phyloP scores from a whole-genome alignment of 1,140 invertebrate genomes.

The Drosophila tani region DNA sequence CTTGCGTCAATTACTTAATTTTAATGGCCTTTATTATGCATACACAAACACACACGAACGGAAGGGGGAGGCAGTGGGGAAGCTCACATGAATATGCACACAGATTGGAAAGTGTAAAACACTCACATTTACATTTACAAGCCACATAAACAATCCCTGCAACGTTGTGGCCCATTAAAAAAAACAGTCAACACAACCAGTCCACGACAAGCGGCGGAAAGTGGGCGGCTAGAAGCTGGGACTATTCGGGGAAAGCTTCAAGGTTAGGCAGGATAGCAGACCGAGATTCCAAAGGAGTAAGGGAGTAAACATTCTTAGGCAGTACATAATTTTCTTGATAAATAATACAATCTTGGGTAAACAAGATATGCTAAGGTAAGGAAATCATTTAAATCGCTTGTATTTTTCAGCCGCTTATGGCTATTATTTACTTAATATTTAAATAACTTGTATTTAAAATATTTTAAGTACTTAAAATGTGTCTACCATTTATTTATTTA shows the following conservation, averaged over 20 bases:
- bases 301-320: neutral
- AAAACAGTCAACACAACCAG: constrained; percentile 41
- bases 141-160: constrained; percentile 49
- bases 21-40: constrained; percentile 71
- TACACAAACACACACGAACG: constrained; percentile 28
- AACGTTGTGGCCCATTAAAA: constrained; percentile 39
- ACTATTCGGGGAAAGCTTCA: neutral
- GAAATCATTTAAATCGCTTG: neutral
- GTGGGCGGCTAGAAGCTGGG: constrained; percentile 1
- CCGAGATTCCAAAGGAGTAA: neutral
- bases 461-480: neutral
- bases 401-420: neutral
- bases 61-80: neutral
- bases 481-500: neutral
- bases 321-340: neutral
- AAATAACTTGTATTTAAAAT: neutral
- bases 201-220: neutral
- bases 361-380: neutral
- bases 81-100: constrained; percentile 46
- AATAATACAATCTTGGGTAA: neutral
- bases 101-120: constrained; percentile 60
- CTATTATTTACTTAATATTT: neutral
- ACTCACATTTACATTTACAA: constrained; percentile 53
- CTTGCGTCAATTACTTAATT: constrained; percentile 72
- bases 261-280: constrained; percentile 4